Percentiles rank a stretch among this genome's conserved stretches.
Conservation (phyloP, 1,140 invertebrate species). For the Eufriesea mexicana region DNA sequence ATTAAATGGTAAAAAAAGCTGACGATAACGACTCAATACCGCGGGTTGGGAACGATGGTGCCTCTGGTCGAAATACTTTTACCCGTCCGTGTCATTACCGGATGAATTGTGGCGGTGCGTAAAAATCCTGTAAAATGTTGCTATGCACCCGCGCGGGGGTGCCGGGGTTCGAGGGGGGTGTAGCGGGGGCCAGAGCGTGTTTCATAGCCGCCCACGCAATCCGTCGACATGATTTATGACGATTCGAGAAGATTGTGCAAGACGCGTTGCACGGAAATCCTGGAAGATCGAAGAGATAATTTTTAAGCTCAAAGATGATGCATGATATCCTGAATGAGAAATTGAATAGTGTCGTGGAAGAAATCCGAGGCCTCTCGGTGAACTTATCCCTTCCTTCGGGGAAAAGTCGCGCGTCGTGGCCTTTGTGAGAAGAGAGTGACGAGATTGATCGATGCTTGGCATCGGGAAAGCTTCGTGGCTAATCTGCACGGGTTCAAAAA, state of each 20-base stretch:
- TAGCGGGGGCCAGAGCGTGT: slow-evolving; percentile 17
- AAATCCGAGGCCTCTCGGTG: background rate
- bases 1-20: background rate
- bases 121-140: slow-evolving; percentile 55
- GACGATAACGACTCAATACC: background rate
- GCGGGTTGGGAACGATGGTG: background rate
- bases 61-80: background rate
- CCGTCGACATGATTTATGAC: slow-evolving; percentile 62
- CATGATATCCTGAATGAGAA: slow-evolving; percentile 40
- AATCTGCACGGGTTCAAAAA: background rate
- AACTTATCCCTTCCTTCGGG: background rate
- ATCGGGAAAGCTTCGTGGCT: background rate
- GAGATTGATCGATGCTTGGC: slow-evolving; percentile 12
- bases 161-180: no score
- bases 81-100: slow-evolving; percentile 24
- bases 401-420: background rate
- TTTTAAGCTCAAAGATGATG: slow-evolving; percentile 54
- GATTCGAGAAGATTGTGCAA: slow-evolving; percentile 58
- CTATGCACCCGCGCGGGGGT: slow-evolving; percentile 21
- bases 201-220: slow-evolving; percentile 56
- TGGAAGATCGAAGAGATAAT: slow-evolving; percentile 57
- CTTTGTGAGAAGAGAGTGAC: background rate
- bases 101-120: slow-evolving; percentile 39
- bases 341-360: slow-evolving; percentile 26
- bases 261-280: slow-evolving; percentile 52